These are phyloP conservation scores for Enoplosus armatus DNA, from an alignment of 2,797 vertebrate genomes.

Conservation along the genomic window DNA sequence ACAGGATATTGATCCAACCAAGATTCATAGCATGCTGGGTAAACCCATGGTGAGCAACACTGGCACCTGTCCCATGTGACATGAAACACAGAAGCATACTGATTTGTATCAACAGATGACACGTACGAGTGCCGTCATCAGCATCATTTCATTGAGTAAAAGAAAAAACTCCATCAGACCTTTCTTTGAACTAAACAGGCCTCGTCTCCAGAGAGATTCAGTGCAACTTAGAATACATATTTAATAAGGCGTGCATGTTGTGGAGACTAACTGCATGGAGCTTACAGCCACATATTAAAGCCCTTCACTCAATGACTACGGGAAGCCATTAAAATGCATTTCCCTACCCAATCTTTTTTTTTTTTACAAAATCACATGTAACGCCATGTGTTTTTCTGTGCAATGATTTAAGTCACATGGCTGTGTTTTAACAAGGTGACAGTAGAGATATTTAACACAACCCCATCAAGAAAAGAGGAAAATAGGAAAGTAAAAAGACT, in stretches of 20 bases:
- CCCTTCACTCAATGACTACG: constrained; percentile 51
- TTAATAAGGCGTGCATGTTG: constrained; percentile 67
- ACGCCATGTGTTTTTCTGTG: constrained; percentile 33
- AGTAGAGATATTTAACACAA: background rate
- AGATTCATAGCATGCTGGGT: constrained; percentile 64
- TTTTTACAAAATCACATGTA: constrained; percentile 42
- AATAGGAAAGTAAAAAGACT: background rate
- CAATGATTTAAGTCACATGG: constrained; percentile 27
- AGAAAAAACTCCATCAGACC: constrained; percentile 39
- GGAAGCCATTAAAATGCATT: constrained; percentile 49
- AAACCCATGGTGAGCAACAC: constrained; percentile 53
- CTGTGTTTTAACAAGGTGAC: constrained; percentile 6
- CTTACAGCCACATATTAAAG: constrained; percentile 42
- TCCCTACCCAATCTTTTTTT: background rate
- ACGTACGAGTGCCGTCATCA: constrained; percentile 28
- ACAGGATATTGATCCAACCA: constrained; percentile 70
- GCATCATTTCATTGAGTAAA: constrained; percentile 48
- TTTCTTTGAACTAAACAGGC: constrained; percentile 74
- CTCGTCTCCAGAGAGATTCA: constrained; percentile 64
- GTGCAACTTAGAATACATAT: constrained; percentile 71
- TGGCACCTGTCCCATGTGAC: constrained; percentile 45
- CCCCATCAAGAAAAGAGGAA: background rate
- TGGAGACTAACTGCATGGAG: constrained; percentile 39
- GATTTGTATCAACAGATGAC: constrained; percentile 42
- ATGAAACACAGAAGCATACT: constrained; percentile 28